A percentile compares a stretch with the other conserved stretches of the same genome.
Conservation (phyloP, 2,113 vertebrate genomes). For the Ailurus styani region DNA sequence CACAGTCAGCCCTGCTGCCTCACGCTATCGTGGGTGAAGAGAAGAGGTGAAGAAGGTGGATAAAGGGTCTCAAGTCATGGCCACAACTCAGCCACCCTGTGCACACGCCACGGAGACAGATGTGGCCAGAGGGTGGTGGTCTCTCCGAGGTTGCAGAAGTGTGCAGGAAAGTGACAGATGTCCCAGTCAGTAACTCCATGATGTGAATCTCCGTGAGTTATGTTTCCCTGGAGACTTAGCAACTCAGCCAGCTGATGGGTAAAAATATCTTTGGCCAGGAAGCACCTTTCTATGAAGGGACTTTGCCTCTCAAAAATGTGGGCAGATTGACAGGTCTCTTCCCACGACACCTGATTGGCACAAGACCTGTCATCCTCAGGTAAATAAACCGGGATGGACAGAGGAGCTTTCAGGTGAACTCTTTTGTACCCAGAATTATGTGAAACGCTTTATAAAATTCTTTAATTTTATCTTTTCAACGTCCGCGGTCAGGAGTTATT, state of each 20-base stretch:
- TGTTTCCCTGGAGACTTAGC: not conserved
- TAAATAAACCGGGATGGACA: not conserved
- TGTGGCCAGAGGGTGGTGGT: not conserved
- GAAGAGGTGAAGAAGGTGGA: not conserved
- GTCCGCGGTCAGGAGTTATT: not conserved
- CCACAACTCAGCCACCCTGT: too few species aligned
- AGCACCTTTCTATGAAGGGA: not conserved
- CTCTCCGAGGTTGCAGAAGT: too few species aligned
- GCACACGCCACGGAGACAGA: not conserved
- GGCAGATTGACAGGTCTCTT: not conserved
- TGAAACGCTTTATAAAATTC: not conserved
- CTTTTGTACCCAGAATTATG: not conserved
- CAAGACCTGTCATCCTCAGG: not conserved
- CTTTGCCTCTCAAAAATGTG: not conserved
- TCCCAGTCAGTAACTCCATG: too few species aligned
- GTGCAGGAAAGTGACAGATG: accelerated
- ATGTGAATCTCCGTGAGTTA: not conserved
- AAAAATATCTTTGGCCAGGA: not conserved
- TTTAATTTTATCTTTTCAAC: not conserved
- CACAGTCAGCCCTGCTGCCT: not conserved
- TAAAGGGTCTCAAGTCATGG: not conserved
- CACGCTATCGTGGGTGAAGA: not conserved
- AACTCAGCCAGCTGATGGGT: too few species aligned
- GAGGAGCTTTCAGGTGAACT: not conserved
- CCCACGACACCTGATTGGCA: not conserved